A percentile compares a stretch with the other conserved stretches of the same genome.
phyloP scores from a whole-genome alignment of 2,113 vertebrate genomes.

The Silurus asotus region DNA sequence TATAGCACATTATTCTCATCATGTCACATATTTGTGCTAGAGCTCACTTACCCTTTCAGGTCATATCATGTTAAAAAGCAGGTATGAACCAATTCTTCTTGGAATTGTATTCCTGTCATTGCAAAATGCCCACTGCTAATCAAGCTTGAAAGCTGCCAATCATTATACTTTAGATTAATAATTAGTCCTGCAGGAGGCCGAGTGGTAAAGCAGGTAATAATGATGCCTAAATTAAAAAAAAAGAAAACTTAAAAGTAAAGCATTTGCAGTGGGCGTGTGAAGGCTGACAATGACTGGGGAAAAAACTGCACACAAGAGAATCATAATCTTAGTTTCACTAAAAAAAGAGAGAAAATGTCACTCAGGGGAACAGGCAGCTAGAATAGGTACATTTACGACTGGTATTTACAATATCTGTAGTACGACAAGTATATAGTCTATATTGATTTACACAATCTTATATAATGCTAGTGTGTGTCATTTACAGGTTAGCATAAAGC shows the following conservation, averaged over 20 bases:
- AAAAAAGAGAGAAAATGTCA: neutral
- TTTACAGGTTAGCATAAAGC: neutral
- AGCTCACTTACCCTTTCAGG: no score
- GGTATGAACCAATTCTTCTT: neutral
- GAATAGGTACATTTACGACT: neutral
- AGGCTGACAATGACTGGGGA: neutral
- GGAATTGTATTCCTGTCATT: neutral
- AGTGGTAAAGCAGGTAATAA: neutral
- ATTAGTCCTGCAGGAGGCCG: neutral
- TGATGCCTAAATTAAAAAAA: neutral
- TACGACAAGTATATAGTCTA: neutral
- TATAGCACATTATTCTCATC: no score
- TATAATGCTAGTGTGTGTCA: neutral
- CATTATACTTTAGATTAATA: neutral
- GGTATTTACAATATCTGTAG: neutral
- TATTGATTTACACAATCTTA: neutral
- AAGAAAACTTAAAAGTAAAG: neutral
- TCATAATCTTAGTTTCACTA: neutral
- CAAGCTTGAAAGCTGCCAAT: neutral
- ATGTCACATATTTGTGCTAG: no score
- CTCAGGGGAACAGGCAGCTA: neutral
- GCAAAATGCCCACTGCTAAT: neutral
- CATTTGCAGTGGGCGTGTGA: neutral
- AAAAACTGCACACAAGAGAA: neutral
- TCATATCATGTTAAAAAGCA: neutral